phyloP scores from a whole-genome alignment of 2,113 vertebrate species.

The Elephantulus edwardii region DNA sequence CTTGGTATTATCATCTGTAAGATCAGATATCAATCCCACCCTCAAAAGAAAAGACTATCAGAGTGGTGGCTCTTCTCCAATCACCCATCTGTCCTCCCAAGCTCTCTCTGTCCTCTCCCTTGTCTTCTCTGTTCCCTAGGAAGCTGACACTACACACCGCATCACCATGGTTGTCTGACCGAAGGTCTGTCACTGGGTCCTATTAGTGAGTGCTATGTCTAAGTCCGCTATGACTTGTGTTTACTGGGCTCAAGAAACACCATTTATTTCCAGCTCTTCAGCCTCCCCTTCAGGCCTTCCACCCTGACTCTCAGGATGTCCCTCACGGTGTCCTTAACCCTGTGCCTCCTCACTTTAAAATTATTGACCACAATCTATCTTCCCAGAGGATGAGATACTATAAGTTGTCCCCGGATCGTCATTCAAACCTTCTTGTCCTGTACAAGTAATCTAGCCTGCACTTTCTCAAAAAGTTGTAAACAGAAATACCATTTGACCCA shows the following conservation, averaged over 20 bases:
- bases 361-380: background rate
- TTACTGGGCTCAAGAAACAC: background rate
- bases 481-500: too few relatives aligned
- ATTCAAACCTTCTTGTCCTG: background rate
- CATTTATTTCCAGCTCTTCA: background rate
- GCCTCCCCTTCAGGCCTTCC: background rate
- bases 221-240: too few relatives aligned
- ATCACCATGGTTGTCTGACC: background rate
- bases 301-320: background rate
- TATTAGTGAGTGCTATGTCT: rapidly evolving
- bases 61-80: rapidly evolving
- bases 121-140: background rate
- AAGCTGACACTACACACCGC: too few relatives aligned
- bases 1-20: background rate
- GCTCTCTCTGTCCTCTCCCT: background rate
- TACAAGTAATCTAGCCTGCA: background rate
- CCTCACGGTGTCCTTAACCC: background rate
- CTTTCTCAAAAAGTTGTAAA: too few relatives aligned
- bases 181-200: background rate
- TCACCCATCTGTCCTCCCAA: background rate
- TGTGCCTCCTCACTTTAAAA: background rate
- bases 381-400: background rate
- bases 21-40: background rate
- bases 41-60: background rate
- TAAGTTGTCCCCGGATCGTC: too few relatives aligned